A percentile compares a stretch with the other conserved stretches of the same genome.
Evolutionary conservation across 2,113 vertebrate genomes (phyloP).

Genomic region (Neolamprologus falcicula): DNA sequence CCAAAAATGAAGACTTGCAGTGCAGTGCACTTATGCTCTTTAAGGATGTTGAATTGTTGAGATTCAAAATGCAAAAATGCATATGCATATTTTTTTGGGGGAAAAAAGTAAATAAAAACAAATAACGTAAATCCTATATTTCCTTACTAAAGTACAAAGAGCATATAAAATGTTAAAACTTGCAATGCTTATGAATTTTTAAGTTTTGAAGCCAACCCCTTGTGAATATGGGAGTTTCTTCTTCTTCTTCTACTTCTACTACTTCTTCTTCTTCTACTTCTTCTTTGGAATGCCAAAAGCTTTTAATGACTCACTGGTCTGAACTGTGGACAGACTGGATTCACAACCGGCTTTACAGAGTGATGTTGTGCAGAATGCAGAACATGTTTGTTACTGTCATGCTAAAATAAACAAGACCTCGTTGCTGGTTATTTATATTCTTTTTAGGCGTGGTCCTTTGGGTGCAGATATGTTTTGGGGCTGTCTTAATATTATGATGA

Average conservation of each 20-base stretch:
- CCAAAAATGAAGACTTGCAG: neutral
- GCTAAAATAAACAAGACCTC: neutral
- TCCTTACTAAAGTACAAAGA: neutral
- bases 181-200: neutral
- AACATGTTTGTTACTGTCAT: neutral
- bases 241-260: neutral
- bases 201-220: neutral
- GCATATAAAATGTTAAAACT: neutral
- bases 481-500: neutral
- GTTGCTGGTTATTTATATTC: neutral
- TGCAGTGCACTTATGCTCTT: neutral
- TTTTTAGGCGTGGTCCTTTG: neutral
- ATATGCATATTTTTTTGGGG: rapidly evolving
- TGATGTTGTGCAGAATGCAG: rapidly evolving
- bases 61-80: neutral
- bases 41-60: neutral
- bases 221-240: neutral
- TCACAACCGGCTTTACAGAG: neutral
- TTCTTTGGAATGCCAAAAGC: neutral
- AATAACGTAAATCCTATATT: neutral
- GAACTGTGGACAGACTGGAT: neutral
- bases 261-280: rapidly evolving
- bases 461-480: neutral
- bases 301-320: neutral
- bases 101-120: rapidly evolving